Evolutionary conservation across 1,140 invertebrate genomes (phyloP).

Genomic region (Coboldia fuscipes): DNA sequence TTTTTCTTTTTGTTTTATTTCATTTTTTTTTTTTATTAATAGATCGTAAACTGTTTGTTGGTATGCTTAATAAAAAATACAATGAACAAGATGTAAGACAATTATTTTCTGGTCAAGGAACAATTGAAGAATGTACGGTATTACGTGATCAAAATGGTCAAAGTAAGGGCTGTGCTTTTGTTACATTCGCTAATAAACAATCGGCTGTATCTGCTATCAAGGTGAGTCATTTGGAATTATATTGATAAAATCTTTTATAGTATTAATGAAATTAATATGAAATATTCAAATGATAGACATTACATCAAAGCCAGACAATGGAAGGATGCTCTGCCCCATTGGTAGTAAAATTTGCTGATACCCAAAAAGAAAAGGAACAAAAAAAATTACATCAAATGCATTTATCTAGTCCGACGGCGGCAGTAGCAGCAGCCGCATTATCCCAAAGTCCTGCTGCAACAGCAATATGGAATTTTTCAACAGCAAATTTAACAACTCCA

Average conservation of each 20-base stretch:
- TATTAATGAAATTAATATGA: background rate
- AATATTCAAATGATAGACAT: constrained; percentile 25
- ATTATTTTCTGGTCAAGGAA: constrained; percentile 81
- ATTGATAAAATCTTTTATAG: background rate
- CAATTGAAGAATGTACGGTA: constrained; percentile 96
- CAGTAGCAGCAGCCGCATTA: constrained; percentile 4
- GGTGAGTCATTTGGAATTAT: constrained; percentile 14
- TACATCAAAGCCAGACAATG: constrained; percentile 97
- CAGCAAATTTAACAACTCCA: background rate
- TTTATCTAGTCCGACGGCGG: constrained; percentile 20
- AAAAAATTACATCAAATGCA: constrained; percentile 84
- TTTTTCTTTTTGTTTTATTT: constrained; percentile 1
- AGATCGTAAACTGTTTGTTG: constrained; percentile 97
- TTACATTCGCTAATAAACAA: constrained; percentile 91
- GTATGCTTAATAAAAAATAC: constrained; percentile 97
- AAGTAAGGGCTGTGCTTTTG: constrained; percentile 95
- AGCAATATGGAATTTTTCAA: background rate
- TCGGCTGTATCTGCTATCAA: constrained; percentile 93
- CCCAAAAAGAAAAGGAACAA: constrained; percentile 95
- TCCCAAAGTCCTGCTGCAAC: constrained; percentile 8
- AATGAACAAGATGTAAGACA: constrained; percentile 87
- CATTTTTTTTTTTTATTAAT: constrained; percentile 27
- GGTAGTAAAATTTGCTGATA: constrained; percentile 97
- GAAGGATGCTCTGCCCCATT: constrained; percentile 93
- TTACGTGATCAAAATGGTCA: constrained; percentile 79